Conservation (phyloP, 2,888 invertebrate species). For the Agriopis aurantiaria region DNA sequence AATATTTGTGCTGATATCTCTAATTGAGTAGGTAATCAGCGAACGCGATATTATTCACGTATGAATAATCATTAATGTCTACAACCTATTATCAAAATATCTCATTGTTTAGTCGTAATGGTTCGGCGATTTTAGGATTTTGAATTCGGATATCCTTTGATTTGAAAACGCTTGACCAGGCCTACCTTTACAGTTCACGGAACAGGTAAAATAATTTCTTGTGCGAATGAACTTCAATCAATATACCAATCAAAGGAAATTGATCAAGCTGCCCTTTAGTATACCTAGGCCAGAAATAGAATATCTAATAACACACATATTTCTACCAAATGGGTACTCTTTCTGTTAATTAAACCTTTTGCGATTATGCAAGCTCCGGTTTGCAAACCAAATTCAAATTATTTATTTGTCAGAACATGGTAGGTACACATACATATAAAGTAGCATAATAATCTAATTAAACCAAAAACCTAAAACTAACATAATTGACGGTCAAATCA, state of each 20-base stretch:
- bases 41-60: too few species aligned
- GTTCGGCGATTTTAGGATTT: constrained; percentile 1
- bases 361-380: too few species aligned
- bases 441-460: too few species aligned
- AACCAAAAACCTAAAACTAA: too few species aligned
- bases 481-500: too few species aligned
- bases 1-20: too few species aligned
- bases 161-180: constrained; percentile 24
- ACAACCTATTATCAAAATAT: not conserved
- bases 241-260: constrained; percentile 12
- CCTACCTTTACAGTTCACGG: constrained; percentile 18
- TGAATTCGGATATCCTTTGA: constrained; percentile 19
- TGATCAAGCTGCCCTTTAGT: constrained; percentile 3
- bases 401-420: too few species aligned
- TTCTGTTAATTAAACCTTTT: too few species aligned
- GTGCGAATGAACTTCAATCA: constrained; percentile 21
- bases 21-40: too few species aligned
- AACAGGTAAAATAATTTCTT: constrained; percentile 15
- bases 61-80: too few species aligned
- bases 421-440: too few species aligned
- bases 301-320: not conserved
- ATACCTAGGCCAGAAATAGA: not conserved
- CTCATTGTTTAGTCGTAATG: not conserved
- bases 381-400: too few species aligned
- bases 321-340: not conserved